Conservation (phyloP, 1,140 invertebrate genomes). For the Mamestra configurata region DNA sequence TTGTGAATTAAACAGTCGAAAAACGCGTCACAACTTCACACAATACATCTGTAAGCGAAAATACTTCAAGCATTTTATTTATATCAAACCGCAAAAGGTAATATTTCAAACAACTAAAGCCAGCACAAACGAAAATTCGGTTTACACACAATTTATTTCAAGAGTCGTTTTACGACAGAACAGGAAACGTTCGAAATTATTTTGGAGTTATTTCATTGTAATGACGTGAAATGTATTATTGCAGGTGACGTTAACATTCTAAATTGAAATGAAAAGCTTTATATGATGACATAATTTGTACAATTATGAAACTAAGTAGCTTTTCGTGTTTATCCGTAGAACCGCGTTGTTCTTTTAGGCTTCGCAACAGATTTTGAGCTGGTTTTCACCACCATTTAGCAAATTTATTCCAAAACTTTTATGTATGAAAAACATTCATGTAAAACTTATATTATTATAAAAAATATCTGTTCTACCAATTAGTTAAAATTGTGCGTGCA, state of each 20-base stretch:
- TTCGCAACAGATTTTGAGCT: too few species aligned
- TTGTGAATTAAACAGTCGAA: too few species aligned
- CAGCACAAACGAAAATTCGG: background rate
- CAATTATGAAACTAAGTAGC: too few species aligned
- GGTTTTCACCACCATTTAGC: too few species aligned
- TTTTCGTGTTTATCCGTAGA: too few species aligned
- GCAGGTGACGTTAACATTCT: background rate
- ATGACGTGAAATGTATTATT: background rate
- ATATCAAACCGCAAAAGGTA: background rate
- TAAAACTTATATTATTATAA: too few species aligned
- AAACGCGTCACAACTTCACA: too few species aligned
- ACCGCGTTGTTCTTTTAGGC: too few species aligned
- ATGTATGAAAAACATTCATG: too few species aligned
- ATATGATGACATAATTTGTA: background rate
- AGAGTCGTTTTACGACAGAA: background rate
- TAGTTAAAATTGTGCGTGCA: too few species aligned
- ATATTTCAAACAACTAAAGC: constrained; percentile 5
- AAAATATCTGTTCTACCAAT: too few species aligned
- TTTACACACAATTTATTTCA: constrained; percentile 6
- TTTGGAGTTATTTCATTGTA: background rate
- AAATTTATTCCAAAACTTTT: too few species aligned
- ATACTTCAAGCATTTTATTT: constrained; percentile 3
- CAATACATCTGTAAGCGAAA: background rate
- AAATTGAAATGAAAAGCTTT: background rate
- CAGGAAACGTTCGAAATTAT: constrained; percentile 4